Evolutionary conservation across 1,140 invertebrate species (phyloP).

Genomic region (Centruroides vittatus): DNA sequence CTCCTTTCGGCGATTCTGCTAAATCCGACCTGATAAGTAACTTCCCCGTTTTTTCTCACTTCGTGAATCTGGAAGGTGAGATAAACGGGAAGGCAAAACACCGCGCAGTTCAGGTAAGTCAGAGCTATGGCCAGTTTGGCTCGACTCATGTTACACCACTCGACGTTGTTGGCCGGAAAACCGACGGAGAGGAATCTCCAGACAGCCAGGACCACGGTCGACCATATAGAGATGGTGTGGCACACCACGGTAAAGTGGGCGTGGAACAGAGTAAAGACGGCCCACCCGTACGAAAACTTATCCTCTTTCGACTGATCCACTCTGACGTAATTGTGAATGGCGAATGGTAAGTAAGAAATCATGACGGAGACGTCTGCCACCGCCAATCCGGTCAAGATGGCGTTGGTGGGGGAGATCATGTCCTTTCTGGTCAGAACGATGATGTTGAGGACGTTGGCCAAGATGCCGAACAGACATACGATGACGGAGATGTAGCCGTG

Average conservation of each 20-base stretch:
- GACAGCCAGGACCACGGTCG: slow-evolving; percentile 76
- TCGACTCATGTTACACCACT: slow-evolving; percentile 25
- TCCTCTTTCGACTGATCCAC: slow-evolving; percentile 26
- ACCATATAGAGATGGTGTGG: slow-evolving; percentile 83
- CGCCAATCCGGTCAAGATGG: slow-evolving; percentile 66
- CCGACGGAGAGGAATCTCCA: slow-evolving; percentile 81
- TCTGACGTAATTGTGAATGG: slow-evolving; percentile 51
- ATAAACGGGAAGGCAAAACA: slow-evolving; percentile 49
- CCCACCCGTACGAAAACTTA: slow-evolving; percentile 56
- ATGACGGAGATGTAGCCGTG: slow-evolving; percentile 56
- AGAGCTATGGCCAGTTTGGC: slow-evolving; percentile 58
- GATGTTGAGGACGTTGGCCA: slow-evolving; percentile 81
- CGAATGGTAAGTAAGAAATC: slow-evolving; percentile 71
- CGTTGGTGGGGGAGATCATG: slow-evolving; percentile 67
- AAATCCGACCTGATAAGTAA: slow-evolving; percentile 34
- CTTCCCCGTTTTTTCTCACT: background rate
- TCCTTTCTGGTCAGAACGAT: slow-evolving; percentile 70
- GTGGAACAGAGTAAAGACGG: slow-evolving; percentile 36
- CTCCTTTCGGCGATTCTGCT: slow-evolving; percentile 39
- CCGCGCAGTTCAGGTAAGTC: slow-evolving; percentile 52
- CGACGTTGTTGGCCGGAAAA: slow-evolving; percentile 14
- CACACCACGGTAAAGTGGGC: slow-evolving; percentile 61
- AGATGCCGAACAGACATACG: slow-evolving; percentile 71
- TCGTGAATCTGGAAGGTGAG: slow-evolving; percentile 14
- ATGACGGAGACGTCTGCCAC: slow-evolving; percentile 73